Conservation (phyloP, 2,888 invertebrate species). For the Callosobruchus maculatus region DNA sequence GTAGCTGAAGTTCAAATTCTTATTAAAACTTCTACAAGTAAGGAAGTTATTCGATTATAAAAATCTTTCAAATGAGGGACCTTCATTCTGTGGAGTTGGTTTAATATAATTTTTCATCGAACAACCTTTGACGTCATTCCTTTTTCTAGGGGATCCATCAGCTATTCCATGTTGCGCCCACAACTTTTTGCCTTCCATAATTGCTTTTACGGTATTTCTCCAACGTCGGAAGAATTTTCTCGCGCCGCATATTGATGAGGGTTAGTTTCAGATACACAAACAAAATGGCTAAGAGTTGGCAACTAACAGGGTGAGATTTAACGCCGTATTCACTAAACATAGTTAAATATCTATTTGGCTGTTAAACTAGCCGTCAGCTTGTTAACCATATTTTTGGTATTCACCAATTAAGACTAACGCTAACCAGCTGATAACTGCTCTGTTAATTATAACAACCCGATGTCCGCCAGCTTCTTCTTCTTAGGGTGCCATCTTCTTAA, state of each 20-base stretch:
- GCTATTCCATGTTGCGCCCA: not conserved
- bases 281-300: not conserved
- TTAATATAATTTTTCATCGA: not conserved
- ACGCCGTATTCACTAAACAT: no score
- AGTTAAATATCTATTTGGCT: no score
- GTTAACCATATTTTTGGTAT: no score
- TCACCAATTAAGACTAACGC: no score
- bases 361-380: no score
- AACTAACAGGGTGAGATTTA: not conserved
- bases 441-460: no score
- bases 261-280: not conserved
- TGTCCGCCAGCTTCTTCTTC: no score
- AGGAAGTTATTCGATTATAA: not conserved
- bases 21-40: no score
- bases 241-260: not conserved
- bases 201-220: not conserved
- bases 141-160: not conserved
- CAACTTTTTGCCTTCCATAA: not conserved
- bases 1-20: no score
- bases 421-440: no score
- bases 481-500: no score
- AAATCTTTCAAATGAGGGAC: not conserved
- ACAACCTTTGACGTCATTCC: not conserved
- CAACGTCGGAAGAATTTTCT: not conserved
- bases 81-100: not conserved